phyloP scores from a whole-genome alignment of 2,888 invertebrate species.

The Yponomeuta evonymella region DNA sequence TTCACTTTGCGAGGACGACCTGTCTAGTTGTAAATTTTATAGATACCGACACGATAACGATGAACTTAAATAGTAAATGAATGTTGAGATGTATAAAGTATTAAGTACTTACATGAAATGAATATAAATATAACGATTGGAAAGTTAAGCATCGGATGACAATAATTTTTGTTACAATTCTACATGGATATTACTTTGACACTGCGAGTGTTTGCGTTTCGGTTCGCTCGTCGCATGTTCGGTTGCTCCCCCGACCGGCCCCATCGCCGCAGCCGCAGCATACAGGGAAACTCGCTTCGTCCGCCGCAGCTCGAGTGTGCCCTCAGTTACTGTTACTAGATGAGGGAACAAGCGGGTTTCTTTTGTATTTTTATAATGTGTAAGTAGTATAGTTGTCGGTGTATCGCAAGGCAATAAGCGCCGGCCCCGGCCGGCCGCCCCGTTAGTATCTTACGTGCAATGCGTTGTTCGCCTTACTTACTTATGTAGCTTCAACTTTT shows the following conservation, averaged over 20 bases:
- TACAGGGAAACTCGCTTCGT: conserved; percentile 20
- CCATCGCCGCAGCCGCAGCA: background rate
- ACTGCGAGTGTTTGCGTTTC: conserved; percentile 12
- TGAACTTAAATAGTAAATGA: conserved; percentile 28
- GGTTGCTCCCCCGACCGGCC: background rate
- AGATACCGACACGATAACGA: conserved; percentile 38
- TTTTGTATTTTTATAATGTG: conserved; percentile 18
- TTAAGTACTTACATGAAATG: conserved; percentile 44
- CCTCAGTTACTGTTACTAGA: conserved; percentile 19
- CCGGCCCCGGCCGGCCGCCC: conserved; percentile 18
- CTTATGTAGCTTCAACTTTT: conserved; percentile 29
- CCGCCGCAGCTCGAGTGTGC: conserved; percentile 15
- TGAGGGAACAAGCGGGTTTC: conserved; percentile 12
- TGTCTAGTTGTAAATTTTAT: conserved; percentile 52
- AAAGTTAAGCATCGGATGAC: conserved; percentile 72
- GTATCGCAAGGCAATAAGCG: conserved; percentile 53
- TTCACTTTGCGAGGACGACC: conserved; percentile 10
- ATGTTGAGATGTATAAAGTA: conserved; percentile 62
- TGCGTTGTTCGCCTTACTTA: conserved; percentile 37
- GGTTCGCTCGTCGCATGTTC: background rate
- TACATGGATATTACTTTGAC: conserved; percentile 40
- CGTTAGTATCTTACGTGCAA: conserved; percentile 26
- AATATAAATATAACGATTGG: conserved; percentile 51
- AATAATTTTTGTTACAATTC: conserved; percentile 71
- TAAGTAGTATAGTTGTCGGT: conserved; percentile 40